Evolutionary conservation across 1,140 invertebrate genomes (phyloP), one percentile per base, ranked within the genome.

Genomic region (Antheraea mylitta): DNA sequence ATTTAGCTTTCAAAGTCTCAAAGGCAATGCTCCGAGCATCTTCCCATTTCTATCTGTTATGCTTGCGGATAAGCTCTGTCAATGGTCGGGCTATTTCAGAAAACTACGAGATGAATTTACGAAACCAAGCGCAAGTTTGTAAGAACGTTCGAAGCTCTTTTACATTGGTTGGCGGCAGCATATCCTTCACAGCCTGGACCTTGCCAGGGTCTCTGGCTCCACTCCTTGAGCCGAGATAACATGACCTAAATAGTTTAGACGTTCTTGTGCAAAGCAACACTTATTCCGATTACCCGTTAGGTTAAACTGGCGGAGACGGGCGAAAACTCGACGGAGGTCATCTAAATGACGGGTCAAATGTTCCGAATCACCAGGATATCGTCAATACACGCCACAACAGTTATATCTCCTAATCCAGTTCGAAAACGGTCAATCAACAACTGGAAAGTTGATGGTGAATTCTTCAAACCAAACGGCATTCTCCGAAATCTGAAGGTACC

Each of bases 301-400:
- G n/a, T n/a, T n/a, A n/a, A n/a, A n/a, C n/a, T n/a, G n/a, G n/a
- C n/a, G n/a, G n/a, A n/a, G n/a, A n/a, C 66, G 45, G 7, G 81
- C 13, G 83, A 70, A 64, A 69, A 77, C 37, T 74, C 73, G 37
- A 60, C 80, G n/a, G 18, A 92, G 62, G 45, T 85, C 75, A 62
- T 71, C 0, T 2, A 86, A 7, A 69, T 92, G 86, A 7, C 83
- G 68, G 0, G 86, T 75, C 53, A 92, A 85, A 5, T 71, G 77
- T 42, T 73, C 71, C n/a, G 80, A 80, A 84, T 64, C 0, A 92
- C 65, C 37, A 93, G 80, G 6, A 93, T 74, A 66, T 92, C 90
- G 67, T 92, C 85, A 3, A 93, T 67, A 70, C 91, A 93, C 0
- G 77, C 78, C 13, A 89, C 64, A n/a, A n/a, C n/a, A n/a, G n/a